Evolutionary conservation across 1,140 invertebrate genomes (phyloP).

Genomic region (Drosophila melanogaster): DNA sequence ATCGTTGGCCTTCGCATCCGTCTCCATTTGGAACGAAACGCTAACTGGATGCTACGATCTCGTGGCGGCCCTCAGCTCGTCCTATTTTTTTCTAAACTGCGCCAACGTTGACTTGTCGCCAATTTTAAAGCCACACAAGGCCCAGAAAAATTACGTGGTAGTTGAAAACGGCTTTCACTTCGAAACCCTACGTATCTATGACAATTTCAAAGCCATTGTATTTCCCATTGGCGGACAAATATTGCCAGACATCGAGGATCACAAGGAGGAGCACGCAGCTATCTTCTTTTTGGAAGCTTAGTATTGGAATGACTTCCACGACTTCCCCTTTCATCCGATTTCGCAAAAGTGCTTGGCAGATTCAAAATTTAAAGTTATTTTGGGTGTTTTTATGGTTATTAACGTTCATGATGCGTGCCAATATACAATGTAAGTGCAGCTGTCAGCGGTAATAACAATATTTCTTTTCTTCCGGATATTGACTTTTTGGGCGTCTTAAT

Average conservation of each 20-base stretch:
- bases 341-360: slow-evolving; percentile 49
- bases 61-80: slow-evolving; percentile 31
- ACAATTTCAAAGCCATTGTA: slow-evolving; percentile 44
- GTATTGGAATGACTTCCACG: neutral
- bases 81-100: slow-evolving; percentile 62
- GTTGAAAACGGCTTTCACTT: slow-evolving; percentile 60
- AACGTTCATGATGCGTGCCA: slow-evolving; percentile 60
- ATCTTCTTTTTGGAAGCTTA: slow-evolving; percentile 44
- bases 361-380: slow-evolving; percentile 63
- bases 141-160: slow-evolving; percentile 3
- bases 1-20: slow-evolving; percentile 12
- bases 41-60: slow-evolving; percentile 64
- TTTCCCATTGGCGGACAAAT: slow-evolving; percentile 60
- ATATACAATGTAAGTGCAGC: slow-evolving; percentile 75
- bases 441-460: slow-evolving; percentile 69
- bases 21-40: slow-evolving; percentile 65
- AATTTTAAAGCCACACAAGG: neutral
- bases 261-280: neutral
- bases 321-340: neutral
- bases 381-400: slow-evolving; percentile 64
- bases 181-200: slow-evolving; percentile 51
- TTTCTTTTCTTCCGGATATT: slow-evolving; percentile 26
- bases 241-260: neutral
- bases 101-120: slow-evolving; percentile 38
- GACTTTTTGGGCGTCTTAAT: slow-evolving; percentile 45